These are phyloP conservation scores for Menura novaehollandiae DNA, from an alignment of 2,113 vertebrate species.

Conservation along the genomic window DNA sequence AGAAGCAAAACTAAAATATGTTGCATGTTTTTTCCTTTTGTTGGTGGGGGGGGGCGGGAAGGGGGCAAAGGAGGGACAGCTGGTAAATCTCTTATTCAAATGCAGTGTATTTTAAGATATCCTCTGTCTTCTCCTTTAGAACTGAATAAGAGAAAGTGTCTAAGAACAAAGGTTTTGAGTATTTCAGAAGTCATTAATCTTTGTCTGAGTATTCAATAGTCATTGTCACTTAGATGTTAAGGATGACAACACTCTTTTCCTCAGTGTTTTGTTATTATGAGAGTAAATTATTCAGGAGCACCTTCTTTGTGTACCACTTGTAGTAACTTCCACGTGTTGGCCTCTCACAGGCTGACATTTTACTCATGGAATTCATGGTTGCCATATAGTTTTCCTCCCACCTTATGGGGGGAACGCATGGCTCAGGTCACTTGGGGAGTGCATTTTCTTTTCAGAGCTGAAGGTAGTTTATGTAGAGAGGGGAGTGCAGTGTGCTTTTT, in stretches of 20 bases:
- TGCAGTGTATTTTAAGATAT: neutral
- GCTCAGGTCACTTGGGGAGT: neutral
- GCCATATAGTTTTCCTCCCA: neutral
- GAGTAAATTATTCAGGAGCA: neutral
- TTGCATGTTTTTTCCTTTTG: fast-evolving
- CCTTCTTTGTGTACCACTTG: neutral
- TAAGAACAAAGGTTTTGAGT: neutral
- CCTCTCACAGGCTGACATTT: neutral
- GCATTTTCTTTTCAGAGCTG: neutral
- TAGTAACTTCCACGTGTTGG: neutral
- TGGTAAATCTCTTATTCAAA: neutral
- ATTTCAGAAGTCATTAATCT: neutral
- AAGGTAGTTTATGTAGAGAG: neutral
- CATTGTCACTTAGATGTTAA: neutral
- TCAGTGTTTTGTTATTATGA: neutral
- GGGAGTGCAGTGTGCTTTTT: neutral
- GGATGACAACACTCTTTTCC: neutral
- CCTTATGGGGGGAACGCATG: neutral
- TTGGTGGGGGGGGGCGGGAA: too few relatives aligned
- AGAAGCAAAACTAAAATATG: neutral
- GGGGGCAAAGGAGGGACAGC: neutral
- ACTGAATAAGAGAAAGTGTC: neutral
- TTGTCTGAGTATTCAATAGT: neutral
- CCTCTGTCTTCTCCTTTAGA: neutral
- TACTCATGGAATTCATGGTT: neutral